Percentiles rank a stretch among this genome's conserved stretches.
Evolutionary conservation across 2,113 vertebrate species (phyloP).

Genomic region (Silurus meridionalis): DNA sequence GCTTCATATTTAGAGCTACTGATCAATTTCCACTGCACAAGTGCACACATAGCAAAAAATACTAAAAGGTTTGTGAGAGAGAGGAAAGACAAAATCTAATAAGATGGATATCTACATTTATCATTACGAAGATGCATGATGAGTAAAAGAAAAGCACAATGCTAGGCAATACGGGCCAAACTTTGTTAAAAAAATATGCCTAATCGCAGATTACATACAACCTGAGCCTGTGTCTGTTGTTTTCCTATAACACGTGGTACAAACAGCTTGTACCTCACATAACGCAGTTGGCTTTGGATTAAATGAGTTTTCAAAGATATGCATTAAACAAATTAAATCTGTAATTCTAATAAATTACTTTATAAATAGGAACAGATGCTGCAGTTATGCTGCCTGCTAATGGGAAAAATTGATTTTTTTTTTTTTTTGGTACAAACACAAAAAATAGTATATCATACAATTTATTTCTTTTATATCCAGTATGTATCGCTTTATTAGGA

Average conservation of each 20-base stretch:
- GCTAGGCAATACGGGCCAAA: neutral
- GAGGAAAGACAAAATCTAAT: neutral
- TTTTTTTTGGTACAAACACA: neutral
- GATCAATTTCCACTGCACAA: neutral
- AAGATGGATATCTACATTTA: neutral
- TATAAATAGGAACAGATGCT: conserved; percentile 14
- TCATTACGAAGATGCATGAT: neutral
- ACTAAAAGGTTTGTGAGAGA: neutral
- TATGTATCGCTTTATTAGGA: neutral
- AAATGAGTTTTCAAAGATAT: neutral
- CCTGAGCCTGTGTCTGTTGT: conserved; percentile 52
- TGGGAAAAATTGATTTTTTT: neutral
- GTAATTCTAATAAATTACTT: neutral
- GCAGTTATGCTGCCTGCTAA: neutral
- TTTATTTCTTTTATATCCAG: neutral
- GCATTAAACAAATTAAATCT: conserved; percentile 5
- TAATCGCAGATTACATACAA: conserved; percentile 68
- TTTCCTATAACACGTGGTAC: conserved; percentile 30
- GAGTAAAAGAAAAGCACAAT: neutral
- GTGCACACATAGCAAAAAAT: neutral
- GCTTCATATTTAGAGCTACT: neutral
- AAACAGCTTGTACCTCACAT: conserved; percentile 20
- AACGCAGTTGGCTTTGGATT: neutral
- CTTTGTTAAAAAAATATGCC: conserved; percentile 58
- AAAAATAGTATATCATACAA: neutral